A percentile compares a stretch with the other conserved stretches of the same genome.
Evolutionary conservation across 2,113 vertebrate species (phyloP).

Genomic region (Chamaetylas fuelleborni): DNA sequence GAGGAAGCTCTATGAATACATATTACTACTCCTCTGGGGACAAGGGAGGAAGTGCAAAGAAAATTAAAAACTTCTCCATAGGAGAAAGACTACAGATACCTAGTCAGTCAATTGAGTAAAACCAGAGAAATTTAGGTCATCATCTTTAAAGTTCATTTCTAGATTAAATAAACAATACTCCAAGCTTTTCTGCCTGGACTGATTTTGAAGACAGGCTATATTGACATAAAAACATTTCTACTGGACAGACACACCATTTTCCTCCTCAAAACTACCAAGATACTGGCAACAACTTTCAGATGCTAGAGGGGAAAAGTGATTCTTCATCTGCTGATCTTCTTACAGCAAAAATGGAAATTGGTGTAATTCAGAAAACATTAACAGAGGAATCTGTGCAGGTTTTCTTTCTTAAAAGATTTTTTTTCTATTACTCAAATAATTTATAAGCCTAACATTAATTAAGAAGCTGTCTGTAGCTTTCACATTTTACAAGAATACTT

Average conservation of each 20-base stretch:
- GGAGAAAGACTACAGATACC: not conserved
- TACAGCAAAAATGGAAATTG: not conserved
- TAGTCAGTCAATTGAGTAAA: not conserved
- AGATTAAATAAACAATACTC: not conserved
- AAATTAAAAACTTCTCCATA: not conserved
- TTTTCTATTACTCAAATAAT: not conserved
- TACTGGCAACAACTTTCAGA: not conserved
- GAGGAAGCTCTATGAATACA: not conserved
- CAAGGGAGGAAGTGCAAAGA: not conserved
- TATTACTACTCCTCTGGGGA: not conserved
- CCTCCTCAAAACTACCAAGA: not conserved
- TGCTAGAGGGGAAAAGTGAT: rapidly evolving
- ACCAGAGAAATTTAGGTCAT: not conserved
- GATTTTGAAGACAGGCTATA: not conserved
- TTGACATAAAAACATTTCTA: not conserved
- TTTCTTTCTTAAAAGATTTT: not conserved
- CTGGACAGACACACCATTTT: not conserved
- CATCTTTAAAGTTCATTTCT: not conserved
- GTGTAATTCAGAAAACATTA: not conserved
- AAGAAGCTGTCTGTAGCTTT: not conserved
- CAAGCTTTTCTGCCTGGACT: not conserved
- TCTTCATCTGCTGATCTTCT: not conserved
- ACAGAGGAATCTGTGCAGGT: not conserved
- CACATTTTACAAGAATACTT: not conserved
- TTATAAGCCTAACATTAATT: not conserved